These are phyloP conservation scores for Bos indicus DNA, from an alignment of 2,113 vertebrate genomes.

Conservation along the genomic window DNA sequence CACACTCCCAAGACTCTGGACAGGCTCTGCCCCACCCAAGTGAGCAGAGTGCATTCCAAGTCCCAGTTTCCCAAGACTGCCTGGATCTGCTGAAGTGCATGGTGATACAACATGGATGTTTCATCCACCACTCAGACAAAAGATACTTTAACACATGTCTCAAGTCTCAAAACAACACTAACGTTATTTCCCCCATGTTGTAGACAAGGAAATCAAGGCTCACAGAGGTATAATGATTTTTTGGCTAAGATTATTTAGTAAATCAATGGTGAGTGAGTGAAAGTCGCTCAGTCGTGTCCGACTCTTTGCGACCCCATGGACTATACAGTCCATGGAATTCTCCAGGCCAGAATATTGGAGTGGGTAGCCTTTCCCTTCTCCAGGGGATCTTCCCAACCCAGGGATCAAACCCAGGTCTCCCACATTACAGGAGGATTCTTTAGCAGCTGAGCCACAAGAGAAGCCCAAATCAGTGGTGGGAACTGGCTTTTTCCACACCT, in stretches of 20 bases:
- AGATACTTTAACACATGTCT: background rate
- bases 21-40: background rate
- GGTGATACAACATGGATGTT: background rate
- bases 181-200: background rate
- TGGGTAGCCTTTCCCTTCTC: background rate
- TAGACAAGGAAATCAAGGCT: background rate
- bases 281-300: background rate
- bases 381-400: background rate
- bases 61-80: background rate
- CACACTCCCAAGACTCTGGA: background rate
- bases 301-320: background rate
- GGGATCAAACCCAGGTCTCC: background rate
- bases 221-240: background rate
- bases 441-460: background rate
- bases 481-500: background rate
- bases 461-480: background rate
- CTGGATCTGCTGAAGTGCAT: background rate
- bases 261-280: background rate
- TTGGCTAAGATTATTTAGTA: constrained; percentile 9
- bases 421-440: background rate
- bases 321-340: background rate
- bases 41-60: background rate
- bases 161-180: constrained; percentile 28
- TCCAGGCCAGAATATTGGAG: background rate
- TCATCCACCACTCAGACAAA: background rate